A percentile compares a stretch with the other conserved stretches of the same genome.
phyloP scores from a whole-genome alignment of 1,140 invertebrate genomes.

The Mercenaria mercenaria region DNA sequence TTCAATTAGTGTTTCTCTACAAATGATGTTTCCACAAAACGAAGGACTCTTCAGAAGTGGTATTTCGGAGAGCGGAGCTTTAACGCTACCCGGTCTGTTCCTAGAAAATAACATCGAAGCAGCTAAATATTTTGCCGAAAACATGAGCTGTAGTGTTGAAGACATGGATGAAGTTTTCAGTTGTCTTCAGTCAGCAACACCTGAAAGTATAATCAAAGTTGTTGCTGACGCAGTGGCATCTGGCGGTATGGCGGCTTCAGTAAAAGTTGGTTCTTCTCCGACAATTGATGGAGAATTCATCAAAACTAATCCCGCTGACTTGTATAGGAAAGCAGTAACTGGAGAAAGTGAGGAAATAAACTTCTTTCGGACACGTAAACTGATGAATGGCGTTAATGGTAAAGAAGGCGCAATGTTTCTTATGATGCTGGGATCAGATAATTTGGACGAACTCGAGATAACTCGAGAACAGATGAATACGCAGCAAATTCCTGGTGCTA shows the following conservation, averaged over 20 bases:
- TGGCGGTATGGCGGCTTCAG: not conserved
- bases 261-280: not conserved
- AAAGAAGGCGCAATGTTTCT: constrained; percentile 33
- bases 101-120: not conserved
- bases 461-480: too few relatives aligned
- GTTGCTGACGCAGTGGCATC: not conserved
- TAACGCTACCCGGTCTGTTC: not conserved
- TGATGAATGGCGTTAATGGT: too few relatives aligned
- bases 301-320: too few relatives aligned
- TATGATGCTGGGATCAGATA: not conserved
- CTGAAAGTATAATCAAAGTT: too few relatives aligned
- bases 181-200: too few relatives aligned
- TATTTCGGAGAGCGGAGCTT: constrained; percentile 68
- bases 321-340: too few relatives aligned
- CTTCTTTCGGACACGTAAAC: too few relatives aligned
- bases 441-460: not conserved
- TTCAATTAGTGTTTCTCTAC: constrained; percentile 14
- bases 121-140: not conserved
- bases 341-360: too few relatives aligned
- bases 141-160: too few relatives aligned
- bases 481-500: too few relatives aligned
- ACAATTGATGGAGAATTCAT: constrained; percentile 33
- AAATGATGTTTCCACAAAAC: constrained; percentile 55
- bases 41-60: constrained; percentile 79
- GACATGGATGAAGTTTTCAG: too few relatives aligned